These are phyloP conservation scores for Panzeria rudis DNA, from an alignment of 2,888 invertebrate genomes.

Conservation along the genomic window DNA sequence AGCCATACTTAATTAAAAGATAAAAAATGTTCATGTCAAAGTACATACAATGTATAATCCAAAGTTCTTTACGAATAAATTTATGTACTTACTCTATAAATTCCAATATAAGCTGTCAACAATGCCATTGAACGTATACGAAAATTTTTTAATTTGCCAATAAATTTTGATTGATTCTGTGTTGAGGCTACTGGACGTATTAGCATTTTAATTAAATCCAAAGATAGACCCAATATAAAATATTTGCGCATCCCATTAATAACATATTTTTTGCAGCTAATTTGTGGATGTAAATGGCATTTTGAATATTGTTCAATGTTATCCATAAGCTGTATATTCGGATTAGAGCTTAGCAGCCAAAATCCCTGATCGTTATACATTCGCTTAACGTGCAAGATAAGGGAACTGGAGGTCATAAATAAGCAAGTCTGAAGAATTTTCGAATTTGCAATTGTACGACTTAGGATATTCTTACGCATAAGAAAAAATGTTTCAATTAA, in stretches of 20 bases:
- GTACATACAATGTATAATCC: neutral
- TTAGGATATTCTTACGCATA: constrained; percentile 72
- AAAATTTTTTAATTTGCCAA: constrained; percentile 68
- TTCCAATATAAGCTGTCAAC: constrained; percentile 77
- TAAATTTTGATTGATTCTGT: constrained; percentile 44
- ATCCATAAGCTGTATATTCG: constrained; percentile 30
- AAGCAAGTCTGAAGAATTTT: constrained; percentile 74
- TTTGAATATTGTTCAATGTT: constrained; percentile 29
- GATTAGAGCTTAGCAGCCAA: constrained; percentile 77
- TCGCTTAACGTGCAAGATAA: constrained; percentile 76
- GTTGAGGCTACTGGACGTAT: constrained; percentile 55
- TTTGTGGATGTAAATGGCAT: constrained; percentile 40
- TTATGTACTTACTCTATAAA: constrained; percentile 79
- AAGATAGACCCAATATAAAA: constrained; percentile 75
- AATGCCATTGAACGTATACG: constrained; percentile 75
- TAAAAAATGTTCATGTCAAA: neutral
- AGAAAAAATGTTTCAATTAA: constrained; percentile 76
- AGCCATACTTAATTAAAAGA: no score
- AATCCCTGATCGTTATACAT: constrained; percentile 73
- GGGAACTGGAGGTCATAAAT: constrained; percentile 79
- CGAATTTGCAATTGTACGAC: constrained; percentile 73
- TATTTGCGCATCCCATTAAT: constrained; percentile 76
- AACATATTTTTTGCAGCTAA: constrained; percentile 67
- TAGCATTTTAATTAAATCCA: constrained; percentile 77
- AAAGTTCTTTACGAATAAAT: neutral